These are phyloP conservation scores for Myocastor coypus DNA, from an alignment of 2,113 vertebrate genomes.

Conservation along the genomic window DNA sequence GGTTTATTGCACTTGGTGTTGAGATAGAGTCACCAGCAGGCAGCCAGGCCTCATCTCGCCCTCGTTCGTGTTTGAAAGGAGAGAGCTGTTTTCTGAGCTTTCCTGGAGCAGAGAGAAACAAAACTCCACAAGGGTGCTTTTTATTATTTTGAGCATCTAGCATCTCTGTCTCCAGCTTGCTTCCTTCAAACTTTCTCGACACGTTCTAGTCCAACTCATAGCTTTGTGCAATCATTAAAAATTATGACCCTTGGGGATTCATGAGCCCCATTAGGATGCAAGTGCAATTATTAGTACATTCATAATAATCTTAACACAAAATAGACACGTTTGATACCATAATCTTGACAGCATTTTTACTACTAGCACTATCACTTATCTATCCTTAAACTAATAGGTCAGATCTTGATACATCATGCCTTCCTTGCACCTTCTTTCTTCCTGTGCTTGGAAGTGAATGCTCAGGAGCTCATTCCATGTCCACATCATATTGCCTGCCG, in stretches of 20 bases:
- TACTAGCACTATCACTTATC: background rate
- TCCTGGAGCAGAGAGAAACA: background rate
- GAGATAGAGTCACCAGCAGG: constrained; percentile 13
- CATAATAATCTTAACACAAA: background rate
- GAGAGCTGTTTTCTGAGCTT: constrained; percentile 12
- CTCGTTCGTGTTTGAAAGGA: background rate
- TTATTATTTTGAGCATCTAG: background rate
- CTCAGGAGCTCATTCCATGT: background rate
- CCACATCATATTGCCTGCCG: background rate
- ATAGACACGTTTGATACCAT: background rate
- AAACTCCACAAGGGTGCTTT: background rate
- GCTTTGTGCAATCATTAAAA: background rate
- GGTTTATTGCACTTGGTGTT: background rate
- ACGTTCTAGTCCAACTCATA: background rate
- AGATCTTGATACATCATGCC: background rate
- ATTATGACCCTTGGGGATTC: rapidly evolving
- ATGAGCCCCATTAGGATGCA: background rate
- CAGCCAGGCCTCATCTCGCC: background rate
- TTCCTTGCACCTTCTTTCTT: background rate
- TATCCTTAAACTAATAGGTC: background rate
- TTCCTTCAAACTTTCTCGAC: background rate
- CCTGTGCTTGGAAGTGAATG: background rate
- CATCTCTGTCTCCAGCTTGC: background rate
- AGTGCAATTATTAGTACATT: background rate
- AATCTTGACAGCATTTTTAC: background rate